phyloP scores from a whole-genome alignment of 2,797 vertebrate species.

The Harpagifer antarcticus region DNA sequence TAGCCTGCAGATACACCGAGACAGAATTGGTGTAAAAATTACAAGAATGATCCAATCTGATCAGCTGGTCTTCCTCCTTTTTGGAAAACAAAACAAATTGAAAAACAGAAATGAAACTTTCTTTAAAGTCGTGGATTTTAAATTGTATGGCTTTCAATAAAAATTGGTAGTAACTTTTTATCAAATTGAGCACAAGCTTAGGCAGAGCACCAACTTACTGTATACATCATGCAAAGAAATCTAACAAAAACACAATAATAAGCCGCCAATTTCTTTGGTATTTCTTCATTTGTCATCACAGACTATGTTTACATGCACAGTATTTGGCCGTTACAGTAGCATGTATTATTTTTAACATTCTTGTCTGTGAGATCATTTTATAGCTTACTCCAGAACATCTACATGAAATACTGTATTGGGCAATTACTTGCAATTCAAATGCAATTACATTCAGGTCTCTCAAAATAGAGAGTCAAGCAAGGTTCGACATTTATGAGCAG shows the following conservation, averaged over 20 bases:
- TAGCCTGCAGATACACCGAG: conserved; percentile 57
- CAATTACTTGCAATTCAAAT: conserved; percentile 6
- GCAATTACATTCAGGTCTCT: conserved; percentile 34
- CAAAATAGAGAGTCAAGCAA: conserved; percentile 17
- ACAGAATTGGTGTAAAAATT: conserved; percentile 32
- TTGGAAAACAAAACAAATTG: neutral
- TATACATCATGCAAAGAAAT: conserved; percentile 35
- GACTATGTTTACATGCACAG: conserved; percentile 57
- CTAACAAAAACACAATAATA: conserved; percentile 29
- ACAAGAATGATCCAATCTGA: neutral
- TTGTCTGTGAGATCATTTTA: neutral
- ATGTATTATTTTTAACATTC: conserved; percentile 16
- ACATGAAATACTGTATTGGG: neutral
- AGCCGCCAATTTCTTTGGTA: conserved; percentile 30
- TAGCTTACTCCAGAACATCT: conserved; percentile 16
- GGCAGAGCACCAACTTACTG: conserved; percentile 27
- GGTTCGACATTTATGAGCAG: conserved; percentile 23
- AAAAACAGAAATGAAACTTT: neutral
- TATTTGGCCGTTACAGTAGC: conserved; percentile 18
- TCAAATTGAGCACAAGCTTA: conserved; percentile 29
- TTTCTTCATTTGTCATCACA: conserved; percentile 27
- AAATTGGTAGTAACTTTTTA: neutral
- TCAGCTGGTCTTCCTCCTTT: conserved; percentile 1
- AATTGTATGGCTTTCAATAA: conserved; percentile 3
- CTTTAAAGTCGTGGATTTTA: neutral